Percentiles rank a stretch among this genome's conserved stretches.
phyloP scores from a whole-genome alignment of 2,113 vertebrate genomes.

The Nansenia antarctica region DNA sequence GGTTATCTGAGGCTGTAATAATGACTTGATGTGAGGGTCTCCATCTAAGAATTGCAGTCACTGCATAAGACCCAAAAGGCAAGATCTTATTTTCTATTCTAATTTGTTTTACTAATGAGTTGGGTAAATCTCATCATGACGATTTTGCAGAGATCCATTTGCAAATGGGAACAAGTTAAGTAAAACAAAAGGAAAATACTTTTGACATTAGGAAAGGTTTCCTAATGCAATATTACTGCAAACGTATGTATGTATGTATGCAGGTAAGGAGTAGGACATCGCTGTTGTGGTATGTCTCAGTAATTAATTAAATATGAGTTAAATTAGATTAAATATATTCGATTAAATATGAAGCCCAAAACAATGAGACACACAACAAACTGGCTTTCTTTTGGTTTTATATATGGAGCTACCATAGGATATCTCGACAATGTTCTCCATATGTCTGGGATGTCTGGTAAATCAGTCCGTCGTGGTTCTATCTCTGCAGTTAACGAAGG shows the following conservation, averaged over 20 bases:
- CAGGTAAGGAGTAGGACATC: background rate
- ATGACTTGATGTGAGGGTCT: conserved; percentile 14
- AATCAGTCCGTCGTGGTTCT: conserved; percentile 39
- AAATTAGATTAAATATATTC: too few species aligned
- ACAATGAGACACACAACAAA: conserved; percentile 54
- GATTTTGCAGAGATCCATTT: too few species aligned
- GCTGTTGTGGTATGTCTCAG: conserved; percentile 5
- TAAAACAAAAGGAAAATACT: too few species aligned
- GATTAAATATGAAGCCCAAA: background rate
- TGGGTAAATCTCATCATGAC: background rate
- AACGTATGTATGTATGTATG: conserved; percentile 25
- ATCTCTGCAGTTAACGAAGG: conserved; percentile 17
- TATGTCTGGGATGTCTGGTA: conserved; percentile 62
- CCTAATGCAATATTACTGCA: too few species aligned
- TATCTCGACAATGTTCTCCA: conserved; percentile 67
- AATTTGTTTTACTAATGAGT: conserved; percentile 4
- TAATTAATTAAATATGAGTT: background rate
- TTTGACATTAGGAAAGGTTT: too few species aligned
- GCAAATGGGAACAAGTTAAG: too few species aligned
- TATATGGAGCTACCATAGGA: conserved; percentile 53
- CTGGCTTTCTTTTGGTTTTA: conserved; percentile 53
- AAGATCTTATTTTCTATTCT: conserved; percentile 23
- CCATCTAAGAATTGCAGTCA: conserved; percentile 12
- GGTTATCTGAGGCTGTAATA: background rate
- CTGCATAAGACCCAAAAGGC: too few species aligned